Evolutionary conservation across 2,888 invertebrate species (phyloP).

Genomic region (Agrotis clavis): DNA sequence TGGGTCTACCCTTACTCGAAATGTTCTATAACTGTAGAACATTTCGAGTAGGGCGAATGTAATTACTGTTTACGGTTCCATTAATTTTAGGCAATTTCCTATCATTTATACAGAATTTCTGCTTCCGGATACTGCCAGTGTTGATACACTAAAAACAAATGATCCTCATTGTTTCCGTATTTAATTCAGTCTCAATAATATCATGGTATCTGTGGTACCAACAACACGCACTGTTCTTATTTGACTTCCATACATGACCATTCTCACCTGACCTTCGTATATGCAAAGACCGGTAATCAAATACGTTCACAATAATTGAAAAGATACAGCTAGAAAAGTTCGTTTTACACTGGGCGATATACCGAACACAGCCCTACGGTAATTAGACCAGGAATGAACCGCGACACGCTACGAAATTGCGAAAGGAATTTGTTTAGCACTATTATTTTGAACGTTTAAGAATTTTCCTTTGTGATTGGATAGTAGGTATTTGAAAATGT

Average conservation of each 20-base stretch:
- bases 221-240: conserved; percentile 69
- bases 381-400: conserved; percentile 65
- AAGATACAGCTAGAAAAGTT: conserved; percentile 54
- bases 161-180: conserved; percentile 45
- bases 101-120: not conserved
- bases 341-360: conserved; percentile 52
- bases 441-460: conserved; percentile 53
- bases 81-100: not conserved
- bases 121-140: not conserved
- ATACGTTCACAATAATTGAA: conserved; percentile 48
- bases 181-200: conserved; percentile 73
- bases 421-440: conserved; percentile 58
- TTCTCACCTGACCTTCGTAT: conserved; percentile 58
- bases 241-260: conserved; percentile 68
- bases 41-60: not conserved
- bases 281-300: conserved; percentile 28
- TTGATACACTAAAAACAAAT: conserved; percentile 23
- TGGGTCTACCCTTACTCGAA: not conserved
- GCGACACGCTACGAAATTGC: conserved; percentile 58
- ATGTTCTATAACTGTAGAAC: not conserved
- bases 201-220: conserved; percentile 67
- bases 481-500: conserved; percentile 24
- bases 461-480: conserved; percentile 49
- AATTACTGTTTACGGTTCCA: not conserved
- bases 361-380: conserved; percentile 49